Evolutionary conservation across 2,113 vertebrate species (phyloP).

Genomic region (Atractosteus spatula): DNA sequence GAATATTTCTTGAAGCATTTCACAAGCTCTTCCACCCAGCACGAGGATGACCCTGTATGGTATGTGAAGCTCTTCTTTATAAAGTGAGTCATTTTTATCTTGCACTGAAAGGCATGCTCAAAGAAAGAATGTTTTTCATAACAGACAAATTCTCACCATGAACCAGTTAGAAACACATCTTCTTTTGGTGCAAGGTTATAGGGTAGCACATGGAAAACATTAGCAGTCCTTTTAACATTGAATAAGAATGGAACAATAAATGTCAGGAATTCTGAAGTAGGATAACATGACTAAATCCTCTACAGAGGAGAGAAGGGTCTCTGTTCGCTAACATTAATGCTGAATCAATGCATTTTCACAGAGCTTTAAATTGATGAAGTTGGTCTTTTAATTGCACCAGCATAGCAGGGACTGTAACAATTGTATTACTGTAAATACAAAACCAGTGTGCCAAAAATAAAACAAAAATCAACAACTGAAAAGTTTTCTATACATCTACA

Average conservation of each 20-base stretch:
- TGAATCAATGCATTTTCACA: background rate
- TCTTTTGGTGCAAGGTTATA: conserved; percentile 42
- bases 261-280: conserved; percentile 50
- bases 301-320: conserved; percentile 30
- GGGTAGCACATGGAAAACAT: conserved; percentile 58
- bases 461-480: background rate
- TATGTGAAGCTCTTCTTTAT: conserved; percentile 7
- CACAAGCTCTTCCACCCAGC: background rate
- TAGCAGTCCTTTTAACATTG: conserved; percentile 43
- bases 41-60: background rate
- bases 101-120: conserved; percentile 29
- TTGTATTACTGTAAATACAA: too few relatives aligned
- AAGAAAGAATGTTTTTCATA: conserved; percentile 38
- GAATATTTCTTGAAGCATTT: background rate
- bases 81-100: conserved; percentile 28
- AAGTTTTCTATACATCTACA: conserved; percentile 32
- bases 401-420: too few relatives aligned
- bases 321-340: conserved; percentile 32
- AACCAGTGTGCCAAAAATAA: background rate
- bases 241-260: conserved; percentile 58
- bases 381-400: too few relatives aligned
- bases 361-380: too few relatives aligned
- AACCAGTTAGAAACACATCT: conserved; percentile 56
- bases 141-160: conserved; percentile 47
- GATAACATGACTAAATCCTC: conserved; percentile 32